These are phyloP conservation scores for Ruditapes philippinarum DNA, from an alignment of 1,140 invertebrate genomes.

Conservation along the genomic window DNA sequence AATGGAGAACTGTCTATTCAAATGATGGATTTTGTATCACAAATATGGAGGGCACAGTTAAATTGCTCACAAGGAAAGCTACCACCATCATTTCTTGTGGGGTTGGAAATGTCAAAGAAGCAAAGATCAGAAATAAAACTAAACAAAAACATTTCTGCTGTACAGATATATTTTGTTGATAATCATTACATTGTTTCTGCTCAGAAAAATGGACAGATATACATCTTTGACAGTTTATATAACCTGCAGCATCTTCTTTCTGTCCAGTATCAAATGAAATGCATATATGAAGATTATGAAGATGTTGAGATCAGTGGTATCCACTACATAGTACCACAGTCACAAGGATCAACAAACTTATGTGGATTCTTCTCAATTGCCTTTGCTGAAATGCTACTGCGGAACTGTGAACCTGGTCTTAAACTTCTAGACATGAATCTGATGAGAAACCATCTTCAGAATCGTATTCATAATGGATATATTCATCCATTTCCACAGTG, in stretches of 20 bases:
- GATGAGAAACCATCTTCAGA: conserved; percentile 10
- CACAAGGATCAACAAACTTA: conserved; percentile 35
- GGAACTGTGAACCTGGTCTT: conserved; percentile 33
- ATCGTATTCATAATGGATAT: conserved; percentile 27
- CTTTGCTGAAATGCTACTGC: conserved; percentile 22
- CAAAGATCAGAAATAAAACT: too few species aligned
- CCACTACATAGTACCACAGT: conserved; percentile 33
- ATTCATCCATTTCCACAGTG: too few species aligned
- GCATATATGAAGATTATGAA: conserved; percentile 1
- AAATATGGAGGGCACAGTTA: too few species aligned
- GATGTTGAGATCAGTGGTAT: conserved; percentile 12
- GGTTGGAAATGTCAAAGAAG: too few species aligned
- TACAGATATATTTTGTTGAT: too few species aligned
- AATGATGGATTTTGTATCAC: too few species aligned
- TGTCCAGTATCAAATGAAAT: conserved; percentile 30
- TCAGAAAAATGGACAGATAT: too few species aligned
- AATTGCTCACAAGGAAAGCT: too few species aligned
- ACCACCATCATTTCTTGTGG: too few species aligned
- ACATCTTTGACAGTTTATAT: conserved; percentile 31
- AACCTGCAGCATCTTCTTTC: conserved; percentile 15
- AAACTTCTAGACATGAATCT: conserved; percentile 32
- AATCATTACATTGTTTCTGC: too few species aligned
- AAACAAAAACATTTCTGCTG: too few species aligned
- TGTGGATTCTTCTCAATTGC: conserved; percentile 31
- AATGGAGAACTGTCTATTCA: too few species aligned